These are phyloP conservation scores for Teleogryllus occipitalis DNA, from an alignment of 1,140 invertebrate species.

Conservation along the genomic window DNA sequence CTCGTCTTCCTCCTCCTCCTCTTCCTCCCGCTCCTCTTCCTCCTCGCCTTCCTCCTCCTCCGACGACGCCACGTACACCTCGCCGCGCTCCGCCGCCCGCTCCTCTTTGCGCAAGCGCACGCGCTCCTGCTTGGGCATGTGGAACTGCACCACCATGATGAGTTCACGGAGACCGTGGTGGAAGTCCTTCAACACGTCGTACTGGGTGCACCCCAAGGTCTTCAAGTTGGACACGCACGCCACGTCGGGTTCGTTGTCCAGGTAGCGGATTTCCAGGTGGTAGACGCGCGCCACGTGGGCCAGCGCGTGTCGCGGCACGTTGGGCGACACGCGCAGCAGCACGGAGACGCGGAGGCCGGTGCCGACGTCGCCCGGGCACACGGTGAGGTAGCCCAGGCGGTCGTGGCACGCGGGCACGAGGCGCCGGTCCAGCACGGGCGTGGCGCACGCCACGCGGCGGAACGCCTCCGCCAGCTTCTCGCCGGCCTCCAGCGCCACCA, in stretches of 20 bases:
- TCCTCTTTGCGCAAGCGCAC: no score
- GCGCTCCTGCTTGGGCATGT: no score
- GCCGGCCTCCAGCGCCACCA: not conserved
- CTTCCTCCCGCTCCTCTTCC: no score
- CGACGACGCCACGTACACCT: no score
- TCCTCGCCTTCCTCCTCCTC: no score
- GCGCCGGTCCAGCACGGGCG: not conserved
- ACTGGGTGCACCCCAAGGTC: not conserved
- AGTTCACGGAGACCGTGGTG: not conserved
- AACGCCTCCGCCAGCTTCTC: not conserved
- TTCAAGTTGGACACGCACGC: not conserved
- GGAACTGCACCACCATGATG: no score
- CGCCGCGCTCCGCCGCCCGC: no score
- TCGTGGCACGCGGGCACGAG: not conserved
- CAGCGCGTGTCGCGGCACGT: not conserved
- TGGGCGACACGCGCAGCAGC: not conserved
- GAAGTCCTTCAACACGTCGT: not conserved
- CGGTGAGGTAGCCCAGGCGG: not conserved
- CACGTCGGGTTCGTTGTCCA: not conserved
- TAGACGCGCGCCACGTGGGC: not conserved
- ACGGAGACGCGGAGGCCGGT: not conserved
- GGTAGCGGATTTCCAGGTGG: not conserved
- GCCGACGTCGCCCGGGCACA: not conserved
- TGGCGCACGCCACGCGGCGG: not conserved
- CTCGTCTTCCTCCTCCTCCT: no score